Evolutionary conservation across 2,888 invertebrate genomes (phyloP), one percentile per base, ranked within the genome.

Genomic region (Sphecodes monilicornis): DNA sequence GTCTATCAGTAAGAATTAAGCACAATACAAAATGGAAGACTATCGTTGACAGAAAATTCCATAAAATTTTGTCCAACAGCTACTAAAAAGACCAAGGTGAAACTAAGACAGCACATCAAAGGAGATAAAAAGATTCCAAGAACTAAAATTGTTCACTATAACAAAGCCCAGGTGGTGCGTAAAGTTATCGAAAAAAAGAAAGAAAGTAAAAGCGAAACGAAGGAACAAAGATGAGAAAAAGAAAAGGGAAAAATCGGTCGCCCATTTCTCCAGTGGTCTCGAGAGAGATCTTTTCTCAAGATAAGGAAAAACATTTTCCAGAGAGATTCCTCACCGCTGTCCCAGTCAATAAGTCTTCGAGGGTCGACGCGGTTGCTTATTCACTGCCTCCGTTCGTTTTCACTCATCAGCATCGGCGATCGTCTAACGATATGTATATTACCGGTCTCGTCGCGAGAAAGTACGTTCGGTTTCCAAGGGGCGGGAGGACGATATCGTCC

Each of bases 341-440:
- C 64, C 26, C 26, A 13, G 16, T 46, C 75, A 54, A 84, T 85
- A 71, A 85, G 73, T 88, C 88, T 77, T 72, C 50, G 71, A 43
- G 36, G 72, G 74, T 39, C 72, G 81, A 73, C 60, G 75, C 75
- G 86, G 26, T 36, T 41, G 36, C 75, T 82, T 75, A 57, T 75
- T 71, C 78, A n/a, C 77, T 82, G 84, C 78, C 91, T 88, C 82
- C 80, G 69, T 78, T 66, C 78, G 86, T 91, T 90, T 90, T 90
- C 90, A 87, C 90, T 91, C 84, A 76, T 88, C 90, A 82, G 86
- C 82, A 84, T 89, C 88, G 16, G 26, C 84, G 82, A 71, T 77
- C 72, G 70, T 70, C 79, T 57, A 78, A 82, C 82, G 82, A 87
- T 85, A 82, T 41, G 75, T 76, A 82, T 54, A 57, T 77, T 39